Evolutionary conservation across 2,113 vertebrate species (phyloP), one percentile per base, ranked within the genome.

Genomic region (Mobula hypostoma): DNA sequence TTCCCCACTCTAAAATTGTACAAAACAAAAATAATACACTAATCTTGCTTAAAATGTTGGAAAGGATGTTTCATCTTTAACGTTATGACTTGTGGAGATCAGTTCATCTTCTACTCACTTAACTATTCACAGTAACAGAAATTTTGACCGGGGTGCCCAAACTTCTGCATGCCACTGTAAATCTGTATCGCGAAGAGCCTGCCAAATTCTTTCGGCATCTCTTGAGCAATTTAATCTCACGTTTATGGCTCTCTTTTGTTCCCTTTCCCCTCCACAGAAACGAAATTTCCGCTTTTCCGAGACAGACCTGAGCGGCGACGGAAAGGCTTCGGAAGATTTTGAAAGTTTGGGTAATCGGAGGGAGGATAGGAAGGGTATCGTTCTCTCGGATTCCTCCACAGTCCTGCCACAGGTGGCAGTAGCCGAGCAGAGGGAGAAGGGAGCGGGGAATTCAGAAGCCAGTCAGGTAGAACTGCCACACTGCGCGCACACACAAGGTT

Each of bases 311-410:
- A 40, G 91, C 12, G 29, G 90, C 8, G 68, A 19, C 19, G 56
- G 82, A 5, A 58, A 11, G 2, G 58, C 9, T 66, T 88, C 32
- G 85, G 8, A 74, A 83, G 93, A 94, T 95, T 95, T 94, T 29
- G 6, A 94, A 19, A 94, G 95, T 95, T 95, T 95, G 94, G 87
- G 78, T 94, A 85, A 94, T 94, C 95, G 95, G 95, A 95, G 94
- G 94, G 94, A 79, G 94, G 95, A 94, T 94, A 94, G 94, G 14
- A 5, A 77, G 17, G 90, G 94, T 95, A 68, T 95, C 95, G 94
- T 94, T 94, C 95, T 95, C 95, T 95, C 94, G 94, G 77, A 66
- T 94, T 94, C 58, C 1, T 0, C 72, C 2, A 48, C 48, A 48
- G 77, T 77, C 90, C 29, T 94, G 94, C 94, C 94, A 95, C 80